These are phyloP conservation scores for Tenebrosternarchus preto DNA, from an alignment of 2,113 vertebrate species.

Conservation along the genomic window DNA sequence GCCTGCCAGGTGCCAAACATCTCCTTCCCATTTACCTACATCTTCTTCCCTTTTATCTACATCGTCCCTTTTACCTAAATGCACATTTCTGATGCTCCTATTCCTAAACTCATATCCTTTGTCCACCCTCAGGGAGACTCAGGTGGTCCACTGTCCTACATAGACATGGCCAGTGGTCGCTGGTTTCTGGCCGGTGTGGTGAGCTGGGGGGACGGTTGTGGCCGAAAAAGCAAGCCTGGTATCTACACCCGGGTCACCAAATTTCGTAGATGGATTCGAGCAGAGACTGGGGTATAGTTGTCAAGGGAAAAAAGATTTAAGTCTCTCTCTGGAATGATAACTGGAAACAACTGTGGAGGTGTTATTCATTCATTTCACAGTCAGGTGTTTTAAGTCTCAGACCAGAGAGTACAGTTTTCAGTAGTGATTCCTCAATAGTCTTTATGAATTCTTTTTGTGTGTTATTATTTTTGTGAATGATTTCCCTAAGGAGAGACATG, in stretches of 20 bases:
- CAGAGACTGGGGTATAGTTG: conserved; percentile 35
- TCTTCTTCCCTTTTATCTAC: not conserved
- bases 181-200: conserved; percentile 89
- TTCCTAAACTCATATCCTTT: not conserved
- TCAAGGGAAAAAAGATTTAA: not conserved
- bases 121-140: conserved; percentile 83
- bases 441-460: not conserved
- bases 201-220: conserved; percentile 95
- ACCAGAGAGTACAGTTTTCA: too few relatives aligned
- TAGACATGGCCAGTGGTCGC: conserved; percentile 59
- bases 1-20: conserved; percentile 84
- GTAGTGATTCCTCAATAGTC: not conserved
- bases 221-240: conserved; percentile 87
- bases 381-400: not conserved
- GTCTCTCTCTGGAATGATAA: not conserved
- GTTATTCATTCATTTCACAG: not conserved
- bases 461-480: not conserved
- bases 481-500: not conserved
- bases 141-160: conserved; percentile 84
- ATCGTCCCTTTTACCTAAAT: not conserved
- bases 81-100: not conserved
- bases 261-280: conserved; percentile 81
- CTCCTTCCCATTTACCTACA: not conserved
- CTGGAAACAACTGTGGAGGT: not conserved
- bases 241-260: conserved; percentile 83